Evolutionary conservation across 2,888 invertebrate genomes (phyloP), one percentile per base, ranked within the genome.

Genomic region (Blomia tropicalis): DNA sequence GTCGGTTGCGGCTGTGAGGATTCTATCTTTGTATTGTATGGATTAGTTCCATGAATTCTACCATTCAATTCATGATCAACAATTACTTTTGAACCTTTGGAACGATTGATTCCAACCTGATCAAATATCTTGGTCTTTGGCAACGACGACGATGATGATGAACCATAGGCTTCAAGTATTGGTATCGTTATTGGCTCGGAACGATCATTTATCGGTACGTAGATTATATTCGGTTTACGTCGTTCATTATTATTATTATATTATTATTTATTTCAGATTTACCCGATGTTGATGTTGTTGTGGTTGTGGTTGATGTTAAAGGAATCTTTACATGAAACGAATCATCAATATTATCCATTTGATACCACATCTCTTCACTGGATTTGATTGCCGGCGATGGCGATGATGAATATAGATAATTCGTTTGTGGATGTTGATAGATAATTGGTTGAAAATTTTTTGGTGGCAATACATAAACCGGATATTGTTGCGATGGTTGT

Each of bases 381-480:
- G 29, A 19, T 31, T 29, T 4, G 29, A 19, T 23, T 4, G 41
- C 47, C 22, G 47, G 25, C 19, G 30, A 7, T 29, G 27, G 7
- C 2, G 31, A 30, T 29, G 29, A 19, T 7, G 31, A 23, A 14
- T 30, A 44, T 14, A 22, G 11, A 11, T 7, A 1, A n/a, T 25
- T n/a, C 4, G 59, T 1, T 2, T 11, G n/a, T 0, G 51, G 30
- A 1, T 36, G 25, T 51, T 64, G 60, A 25, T 64, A 66, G 30
- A 66, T 59, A 30, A 66, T 60, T n/a, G 66, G 66, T 43, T 66
- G 56, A 31, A 66, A 66, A 43, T 65, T 59, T 22, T 36, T 59
- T 44, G 66, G 66, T 25, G 66, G 66, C 44, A 66, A 54, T 14
- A 66, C 64, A 54, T 65, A 66, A 17, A 64, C 59, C 0, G 66